Evolutionary conservation across 2,797 vertebrate genomes (phyloP), one percentile per base, ranked within the genome.

Genomic region (Halcyon smyrnensis): DNA sequence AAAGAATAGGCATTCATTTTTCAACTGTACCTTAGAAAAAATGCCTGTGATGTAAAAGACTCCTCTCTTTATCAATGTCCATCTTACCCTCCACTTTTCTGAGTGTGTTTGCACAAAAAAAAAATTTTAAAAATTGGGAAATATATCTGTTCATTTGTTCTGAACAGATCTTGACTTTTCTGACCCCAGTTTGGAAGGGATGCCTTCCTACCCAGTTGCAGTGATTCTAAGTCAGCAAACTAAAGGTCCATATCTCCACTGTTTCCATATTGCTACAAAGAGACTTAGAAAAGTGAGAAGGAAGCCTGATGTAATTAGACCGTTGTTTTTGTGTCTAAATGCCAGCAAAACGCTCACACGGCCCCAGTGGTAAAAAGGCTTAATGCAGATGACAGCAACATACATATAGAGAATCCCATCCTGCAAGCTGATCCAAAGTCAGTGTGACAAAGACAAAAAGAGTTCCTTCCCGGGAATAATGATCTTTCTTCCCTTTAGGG

Each of bases 181-280:
- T 41, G 37, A 37, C 8, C 17, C 21, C 37, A 28, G 7, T 73
- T 91, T 30, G 46, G 60, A 67, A 86, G 50, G 28, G 34, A 53
- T 53, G 23, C 5, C 65, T 53, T 75, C 30, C 16, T 36, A 71
- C 9, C 3, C 39, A 39, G 24, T 12, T 84, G 63, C 28, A 5
- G 45, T 45, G 16, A 37, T 46, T 73, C 36, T 63, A 75, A 79
- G 32, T 34, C 18, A 75, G 70, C 11, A 65, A 14, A 43, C 20
- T 57, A 34, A 43, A 45, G 6, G 25, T 62, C 50, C 65, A 6
- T 3, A 5, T 50, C 16, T 79, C 4, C 1, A 32, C 19, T 19
- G 32, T 16, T 67, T 37, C 65, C 50, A 36, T 11, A 7, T 36
- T 79, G 20, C 46, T 56, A 25, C 0, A 0, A 32, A 46, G 24